phyloP scores from a whole-genome alignment of 2,113 vertebrate genomes.

The Lophura nycthemera region DNA sequence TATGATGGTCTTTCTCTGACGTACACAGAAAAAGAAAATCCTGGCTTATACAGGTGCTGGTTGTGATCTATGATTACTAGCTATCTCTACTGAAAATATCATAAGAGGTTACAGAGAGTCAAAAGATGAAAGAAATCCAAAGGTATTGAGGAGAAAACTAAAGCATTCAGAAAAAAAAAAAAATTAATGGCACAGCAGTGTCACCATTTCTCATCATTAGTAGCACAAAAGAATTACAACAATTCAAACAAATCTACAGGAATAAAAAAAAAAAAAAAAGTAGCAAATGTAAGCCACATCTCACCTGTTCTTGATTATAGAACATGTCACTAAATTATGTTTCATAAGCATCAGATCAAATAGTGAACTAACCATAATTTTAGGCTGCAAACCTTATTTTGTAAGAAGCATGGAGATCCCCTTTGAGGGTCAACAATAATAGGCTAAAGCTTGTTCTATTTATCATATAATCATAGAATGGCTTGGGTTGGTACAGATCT shows the following conservation, averaged over 20 bases:
- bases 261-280: background rate
- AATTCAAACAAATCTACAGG: constrained; percentile 1
- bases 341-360: background rate
- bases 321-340: background rate
- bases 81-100: background rate
- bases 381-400: background rate
- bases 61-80: background rate
- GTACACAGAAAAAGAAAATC: background rate
- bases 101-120: background rate
- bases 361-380: background rate
- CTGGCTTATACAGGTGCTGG: background rate
- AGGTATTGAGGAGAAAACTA: background rate
- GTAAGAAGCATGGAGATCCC: background rate
- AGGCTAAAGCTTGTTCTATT: background rate
- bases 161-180: background rate
- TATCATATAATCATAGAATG: too few relatives aligned
- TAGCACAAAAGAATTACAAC: background rate
- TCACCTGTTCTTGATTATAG: background rate
- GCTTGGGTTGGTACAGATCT: too few relatives aligned
- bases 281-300: background rate
- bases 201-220: background rate
- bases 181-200: background rate
- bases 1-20: background rate
- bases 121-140: background rate
- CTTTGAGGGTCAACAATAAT: background rate